Evolutionary conservation across 2,888 invertebrate genomes (phyloP).

Genomic region (Mimumesa dahlbomi): DNA sequence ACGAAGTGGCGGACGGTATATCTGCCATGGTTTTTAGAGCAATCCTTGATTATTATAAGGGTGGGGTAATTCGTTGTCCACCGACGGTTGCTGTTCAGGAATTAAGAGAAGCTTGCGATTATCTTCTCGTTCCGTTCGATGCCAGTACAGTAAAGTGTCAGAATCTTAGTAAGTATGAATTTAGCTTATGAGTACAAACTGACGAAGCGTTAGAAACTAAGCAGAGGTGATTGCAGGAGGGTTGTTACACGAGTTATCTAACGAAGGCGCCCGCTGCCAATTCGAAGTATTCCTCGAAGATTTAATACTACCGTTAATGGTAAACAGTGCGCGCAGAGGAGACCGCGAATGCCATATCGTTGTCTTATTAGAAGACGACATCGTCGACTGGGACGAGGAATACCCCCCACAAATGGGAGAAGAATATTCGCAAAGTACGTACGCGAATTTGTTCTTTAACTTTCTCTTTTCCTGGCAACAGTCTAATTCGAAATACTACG

Average conservation of each 20-base stretch:
- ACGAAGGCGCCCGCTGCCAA: slow-evolving; percentile 99
- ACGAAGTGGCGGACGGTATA: slow-evolving; percentile 98
- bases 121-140: slow-evolving; percentile 98
- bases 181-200: slow-evolving; percentile 51
- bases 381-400: slow-evolving; percentile 98
- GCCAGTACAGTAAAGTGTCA: slow-evolving; percentile 97
- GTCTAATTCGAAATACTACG: slow-evolving; percentile 18
- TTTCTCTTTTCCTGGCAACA: not conserved
- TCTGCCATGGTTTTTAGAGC: slow-evolving; percentile 97
- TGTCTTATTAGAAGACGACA: slow-evolving; percentile 96
- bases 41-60: slow-evolving; percentile 96
- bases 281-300: slow-evolving; percentile 98
- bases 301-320: slow-evolving; percentile 97
- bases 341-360: slow-evolving; percentile 99
- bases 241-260: slow-evolving; percentile 97
- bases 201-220: not conserved
- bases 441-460: slow-evolving; percentile 2
- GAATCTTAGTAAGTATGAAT: slow-evolving; percentile 88
- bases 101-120: slow-evolving; percentile 98
- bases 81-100: slow-evolving; percentile 98
- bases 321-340: slow-evolving; percentile 94
- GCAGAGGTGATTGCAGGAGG: slow-evolving; percentile 84
- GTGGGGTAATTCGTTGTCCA: slow-evolving; percentile 95
- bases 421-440: slow-evolving; percentile 96
- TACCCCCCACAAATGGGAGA: slow-evolving; percentile 99